A percentile compares a stretch with the other conserved stretches of the same genome.
These are phyloP conservation scores for Bovichtus variegatus DNA, from an alignment of 2,797 vertebrate species.

Conservation along the genomic window DNA sequence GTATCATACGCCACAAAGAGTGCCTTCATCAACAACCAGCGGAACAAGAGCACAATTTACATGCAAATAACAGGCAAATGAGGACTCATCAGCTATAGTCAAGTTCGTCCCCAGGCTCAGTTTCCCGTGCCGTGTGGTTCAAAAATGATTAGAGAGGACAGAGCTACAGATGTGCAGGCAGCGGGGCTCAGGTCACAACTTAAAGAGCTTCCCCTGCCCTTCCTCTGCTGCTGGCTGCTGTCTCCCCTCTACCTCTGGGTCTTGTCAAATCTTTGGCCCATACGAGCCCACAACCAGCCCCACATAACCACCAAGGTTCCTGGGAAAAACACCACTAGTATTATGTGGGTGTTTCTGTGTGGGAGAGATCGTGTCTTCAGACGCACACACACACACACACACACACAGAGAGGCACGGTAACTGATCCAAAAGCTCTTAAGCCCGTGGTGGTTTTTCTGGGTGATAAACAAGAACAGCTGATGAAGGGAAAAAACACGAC, in stretches of 20 bases:
- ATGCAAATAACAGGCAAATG: conserved; percentile 41
- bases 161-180: conserved; percentile 51
- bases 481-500: conserved; percentile 52
- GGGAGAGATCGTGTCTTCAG: conserved; percentile 36
- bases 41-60: conserved; percentile 34
- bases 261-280: conserved; percentile 66
- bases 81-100: conserved; percentile 25
- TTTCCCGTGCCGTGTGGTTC: conserved; percentile 38
- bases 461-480: conserved; percentile 73
- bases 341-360: conserved; percentile 60
- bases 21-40: conserved; percentile 21
- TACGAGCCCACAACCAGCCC: conserved; percentile 50
- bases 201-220: conserved; percentile 58
- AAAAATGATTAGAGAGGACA: conserved; percentile 42
- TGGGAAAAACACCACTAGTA: conserved; percentile 57
- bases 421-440: conserved; percentile 52
- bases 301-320: conserved; percentile 60
- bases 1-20: conserved; percentile 39
- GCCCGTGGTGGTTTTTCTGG: conserved; percentile 46
- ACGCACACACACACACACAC: conserved; percentile 27
- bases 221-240: conserved; percentile 63
- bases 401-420: conserved; percentile 25
- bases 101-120: conserved; percentile 34
- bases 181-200: conserved; percentile 54
- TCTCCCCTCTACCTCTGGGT: conserved; percentile 61